These are phyloP conservation scores for Gambusia yucatana DNA, from an alignment of 2,797 vertebrate species.

Conservation along the genomic window DNA sequence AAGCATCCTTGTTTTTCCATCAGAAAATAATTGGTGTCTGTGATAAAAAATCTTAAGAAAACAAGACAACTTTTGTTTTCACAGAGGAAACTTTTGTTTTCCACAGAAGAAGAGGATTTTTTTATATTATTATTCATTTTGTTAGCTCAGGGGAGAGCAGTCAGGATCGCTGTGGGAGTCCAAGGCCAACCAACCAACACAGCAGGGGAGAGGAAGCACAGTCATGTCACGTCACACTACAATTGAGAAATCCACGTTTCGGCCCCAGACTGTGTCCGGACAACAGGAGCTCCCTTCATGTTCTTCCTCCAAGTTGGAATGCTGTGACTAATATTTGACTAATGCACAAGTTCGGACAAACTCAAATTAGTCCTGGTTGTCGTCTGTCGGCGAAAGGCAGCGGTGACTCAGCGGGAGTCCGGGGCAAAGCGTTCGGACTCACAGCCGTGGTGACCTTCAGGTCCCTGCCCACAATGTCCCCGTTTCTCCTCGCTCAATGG, in stretches of 20 bases:
- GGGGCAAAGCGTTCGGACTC: conserved; percentile 50
- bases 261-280: conserved; percentile 23
- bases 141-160: conserved; percentile 14
- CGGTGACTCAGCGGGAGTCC: conserved; percentile 71
- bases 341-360: conserved; percentile 51
- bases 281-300: conserved; percentile 50
- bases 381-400: conserved; percentile 32
- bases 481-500: conserved; percentile 66
- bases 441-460: conserved; percentile 64
- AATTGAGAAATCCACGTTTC: conserved; percentile 51
- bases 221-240: conserved; percentile 31
- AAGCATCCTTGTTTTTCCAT: background rate
- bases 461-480: conserved; percentile 65
- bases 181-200: conserved; percentile 15
- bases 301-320: conserved; percentile 40
- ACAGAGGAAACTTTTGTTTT: background rate
- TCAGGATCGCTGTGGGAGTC: conserved; percentile 36
- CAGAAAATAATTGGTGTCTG: conserved; percentile 7
- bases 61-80: conserved; percentile 4
- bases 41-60: conserved; percentile 12
- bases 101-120: background rate
- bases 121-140: background rate
- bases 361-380: conserved; percentile 46
- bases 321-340: conserved; percentile 80
- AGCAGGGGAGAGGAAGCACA: conserved; percentile 33